Conservation (phyloP, 2,888 invertebrate species). For the Diogma glabrata region DNA sequence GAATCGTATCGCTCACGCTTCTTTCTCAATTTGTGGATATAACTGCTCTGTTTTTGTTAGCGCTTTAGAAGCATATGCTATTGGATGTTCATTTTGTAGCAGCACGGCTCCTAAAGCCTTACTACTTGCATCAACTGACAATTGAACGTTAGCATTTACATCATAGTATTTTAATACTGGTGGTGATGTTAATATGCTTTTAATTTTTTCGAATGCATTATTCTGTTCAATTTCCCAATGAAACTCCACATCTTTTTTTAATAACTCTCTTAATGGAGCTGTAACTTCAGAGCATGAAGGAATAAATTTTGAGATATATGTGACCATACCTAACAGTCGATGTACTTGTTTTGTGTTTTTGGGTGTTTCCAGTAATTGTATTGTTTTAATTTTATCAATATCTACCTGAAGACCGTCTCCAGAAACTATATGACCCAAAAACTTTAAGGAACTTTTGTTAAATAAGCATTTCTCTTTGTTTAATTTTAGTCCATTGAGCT, state of each 20-base stretch:
- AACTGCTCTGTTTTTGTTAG: not conserved
- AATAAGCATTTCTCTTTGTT: slow-evolving; percentile 22
- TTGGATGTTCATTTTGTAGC: not conserved
- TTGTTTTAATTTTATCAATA: slow-evolving; percentile 13
- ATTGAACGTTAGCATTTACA: not conserved
- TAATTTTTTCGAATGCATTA: not conserved
- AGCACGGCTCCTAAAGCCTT: not conserved
- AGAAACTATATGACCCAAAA: slow-evolving; percentile 17
- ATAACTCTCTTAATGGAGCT: not conserved
- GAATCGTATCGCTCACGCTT: too few relatives aligned
- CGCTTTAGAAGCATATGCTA: not conserved
- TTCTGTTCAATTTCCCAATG: not conserved
- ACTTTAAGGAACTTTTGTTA: slow-evolving; percentile 13
- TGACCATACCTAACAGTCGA: slow-evolving; percentile 16
- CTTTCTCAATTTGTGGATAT: not conserved
- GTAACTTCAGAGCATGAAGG: not conserved
- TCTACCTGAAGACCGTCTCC: slow-evolving; percentile 15
- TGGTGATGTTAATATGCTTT: not conserved
- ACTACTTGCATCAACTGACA: not conserved
- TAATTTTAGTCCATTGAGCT: slow-evolving; percentile 23
- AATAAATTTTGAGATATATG: not conserved
- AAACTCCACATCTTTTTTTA: not conserved
- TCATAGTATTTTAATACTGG: not conserved
- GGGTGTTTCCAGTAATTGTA: slow-evolving; percentile 13
- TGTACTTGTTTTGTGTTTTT: slow-evolving; percentile 13